phyloP scores from a whole-genome alignment of 2,888 invertebrate species.

The Aquatica leii region DNA sequence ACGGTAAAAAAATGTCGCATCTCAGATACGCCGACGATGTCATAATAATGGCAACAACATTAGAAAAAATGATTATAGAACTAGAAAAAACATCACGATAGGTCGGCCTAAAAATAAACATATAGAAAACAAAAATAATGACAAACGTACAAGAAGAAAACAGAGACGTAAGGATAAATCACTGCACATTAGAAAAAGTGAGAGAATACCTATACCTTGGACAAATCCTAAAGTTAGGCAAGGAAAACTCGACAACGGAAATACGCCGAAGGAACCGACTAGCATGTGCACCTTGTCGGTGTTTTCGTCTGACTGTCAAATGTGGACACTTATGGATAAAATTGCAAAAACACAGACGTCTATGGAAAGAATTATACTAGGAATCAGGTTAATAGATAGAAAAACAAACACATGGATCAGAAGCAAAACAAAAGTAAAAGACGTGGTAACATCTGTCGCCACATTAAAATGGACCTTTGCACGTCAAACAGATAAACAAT shows the following conservation, averaged over 20 bases:
- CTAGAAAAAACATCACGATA: too few species aligned
- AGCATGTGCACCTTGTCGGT: conserved; percentile 24
- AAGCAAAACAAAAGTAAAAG: too few species aligned
- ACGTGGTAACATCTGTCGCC: too few species aligned
- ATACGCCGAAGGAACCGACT: conserved; percentile 13
- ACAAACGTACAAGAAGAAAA: conserved; percentile 6
- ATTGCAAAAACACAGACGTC: background rate
- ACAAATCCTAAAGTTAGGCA: conserved; percentile 25
- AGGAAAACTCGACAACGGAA: conserved; percentile 22
- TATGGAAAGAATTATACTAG: conserved; percentile 1
- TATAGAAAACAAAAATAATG: conserved; percentile 11
- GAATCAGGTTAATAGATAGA: too few species aligned
- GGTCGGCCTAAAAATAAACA: conserved; percentile 5
- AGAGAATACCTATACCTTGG: conserved; percentile 24
- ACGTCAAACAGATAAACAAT: background rate
- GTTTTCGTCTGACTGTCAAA: background rate
- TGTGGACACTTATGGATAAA: too few species aligned
- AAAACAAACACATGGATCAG: too few species aligned
- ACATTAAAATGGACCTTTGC: conserved; percentile 1
- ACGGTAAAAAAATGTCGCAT: conserved; percentile 15
- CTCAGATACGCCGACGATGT: conserved; percentile 19
- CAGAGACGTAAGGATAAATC: too few species aligned
- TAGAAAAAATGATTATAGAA: too few species aligned
- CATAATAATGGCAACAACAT: conserved; percentile 14
- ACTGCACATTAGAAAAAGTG: too few species aligned